Evolutionary conservation across 1,140 invertebrate species (phyloP), one percentile per base, ranked within the genome.

Genomic region (Capitella teleta): DNA sequence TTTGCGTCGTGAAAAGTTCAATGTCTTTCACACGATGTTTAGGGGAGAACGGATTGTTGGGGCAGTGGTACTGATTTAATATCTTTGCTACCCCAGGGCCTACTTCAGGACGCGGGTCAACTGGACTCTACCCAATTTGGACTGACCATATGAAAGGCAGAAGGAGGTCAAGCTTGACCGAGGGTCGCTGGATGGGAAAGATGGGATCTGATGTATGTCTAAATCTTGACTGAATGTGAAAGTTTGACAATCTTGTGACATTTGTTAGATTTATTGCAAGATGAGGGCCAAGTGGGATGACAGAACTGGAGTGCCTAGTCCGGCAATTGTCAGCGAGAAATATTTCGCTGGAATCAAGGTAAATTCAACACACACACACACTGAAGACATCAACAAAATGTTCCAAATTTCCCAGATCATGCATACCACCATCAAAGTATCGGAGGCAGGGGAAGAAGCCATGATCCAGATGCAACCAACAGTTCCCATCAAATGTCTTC

Each of bases 311-410:
- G 48, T 50, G n/a, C 48, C 21, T 12, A 50, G 48, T 26, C 30
- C n/a, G 12, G 3, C 23, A 14, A 24, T 50, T 14, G 24, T 19
- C n/a, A 50, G 48, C 24, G 12, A 50, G 28, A 50, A 41, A 18
- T 50, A 24, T 14, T 50, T 50, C 21, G 48, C 48, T 38, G 48
- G 48, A 12, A 50, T 50, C 14, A 50, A 50, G 25, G 48, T 50
- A 23, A 37, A 41, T 47, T n/a, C 1, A 47, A 16, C n/a, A n/a
- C n/a, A n/a, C n/a, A n/a, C n/a, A n/a, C n/a, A n/a, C n/a, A n/a
- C n/a, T n/a, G n/a, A n/a, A n/a, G n/a, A n/a, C n/a, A n/a, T n/a
- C n/a, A n/a, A n/a, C n/a, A n/a, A n/a, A n/a, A n/a, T n/a, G n/a
- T n/a, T n/a, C n/a, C n/a, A n/a, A n/a, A n/a, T n/a, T n/a, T n/a